phyloP scores from a whole-genome alignment of 2,797 vertebrate genomes.

The Anableps anableps region DNA sequence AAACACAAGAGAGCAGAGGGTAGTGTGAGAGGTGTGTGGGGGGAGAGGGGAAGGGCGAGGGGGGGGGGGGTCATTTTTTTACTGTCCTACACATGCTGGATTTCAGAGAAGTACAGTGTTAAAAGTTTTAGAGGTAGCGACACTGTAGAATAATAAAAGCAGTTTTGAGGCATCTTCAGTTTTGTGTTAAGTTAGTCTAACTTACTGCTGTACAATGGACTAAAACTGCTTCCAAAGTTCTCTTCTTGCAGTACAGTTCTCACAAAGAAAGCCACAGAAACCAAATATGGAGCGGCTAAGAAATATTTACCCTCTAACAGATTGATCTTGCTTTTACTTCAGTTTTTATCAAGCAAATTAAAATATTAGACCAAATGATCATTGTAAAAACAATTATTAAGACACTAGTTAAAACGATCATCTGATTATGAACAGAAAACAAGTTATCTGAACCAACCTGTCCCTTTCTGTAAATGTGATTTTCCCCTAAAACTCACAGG shows the following conservation, averaged over 20 bases:
- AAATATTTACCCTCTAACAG: background rate
- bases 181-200: background rate
- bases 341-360: background rate
- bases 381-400: background rate
- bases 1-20: background rate
- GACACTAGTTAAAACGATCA: background rate
- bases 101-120: background rate
- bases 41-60: too few relatives aligned
- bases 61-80: background rate
- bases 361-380: background rate
- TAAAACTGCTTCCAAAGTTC: background rate
- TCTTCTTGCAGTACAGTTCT: background rate
- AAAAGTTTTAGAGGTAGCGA: background rate
- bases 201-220: background rate
- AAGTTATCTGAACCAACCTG: background rate
- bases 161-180: background rate
- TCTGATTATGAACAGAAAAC: background rate
- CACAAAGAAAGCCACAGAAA: background rate
- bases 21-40: background rate
- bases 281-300: background rate
- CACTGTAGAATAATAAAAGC: background rate
- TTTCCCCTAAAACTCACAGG: background rate
- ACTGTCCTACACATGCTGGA: constrained; percentile 28
- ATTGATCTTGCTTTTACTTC: background rate
- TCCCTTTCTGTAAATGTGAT: background rate